Percentiles rank a stretch among this genome's conserved stretches.
Conservation (phyloP, 2,113 vertebrate species). For the Oxyura jamaicensis region DNA sequence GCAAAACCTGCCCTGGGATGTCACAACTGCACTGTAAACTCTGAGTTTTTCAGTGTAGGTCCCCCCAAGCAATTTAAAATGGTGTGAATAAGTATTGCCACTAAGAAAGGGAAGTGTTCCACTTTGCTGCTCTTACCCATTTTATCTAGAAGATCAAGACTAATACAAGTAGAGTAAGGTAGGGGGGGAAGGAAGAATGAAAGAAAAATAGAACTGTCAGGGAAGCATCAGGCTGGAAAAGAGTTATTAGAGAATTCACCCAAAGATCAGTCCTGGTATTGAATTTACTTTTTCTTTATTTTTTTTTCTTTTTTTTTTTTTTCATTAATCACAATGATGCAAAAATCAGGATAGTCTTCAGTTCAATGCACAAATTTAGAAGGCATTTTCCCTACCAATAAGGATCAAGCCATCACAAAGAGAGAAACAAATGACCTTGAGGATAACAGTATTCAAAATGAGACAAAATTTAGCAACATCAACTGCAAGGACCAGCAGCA, state of each 20-base stretch:
- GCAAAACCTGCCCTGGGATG: background rate
- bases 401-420: background rate
- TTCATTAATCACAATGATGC: background rate
- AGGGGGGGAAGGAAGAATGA: background rate
- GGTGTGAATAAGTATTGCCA: background rate
- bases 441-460: background rate
- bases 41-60: background rate
- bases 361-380: background rate
- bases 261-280: background rate
- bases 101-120: background rate
- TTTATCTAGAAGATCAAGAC: background rate
- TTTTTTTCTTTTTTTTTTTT: background rate
- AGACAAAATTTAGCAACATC: background rate
- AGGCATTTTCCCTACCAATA: background rate
- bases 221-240: background rate
- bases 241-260: accelerated
- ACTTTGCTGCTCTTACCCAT: background rate
- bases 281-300: background rate
- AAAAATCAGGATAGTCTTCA: background rate
- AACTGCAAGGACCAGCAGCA: background rate
- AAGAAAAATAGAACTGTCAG: background rate
- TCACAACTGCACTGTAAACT: background rate
- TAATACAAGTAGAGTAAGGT: background rate
- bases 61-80: background rate
- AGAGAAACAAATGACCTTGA: background rate